Percentiles rank a stretch among this genome's conserved stretches.
phyloP scores from a whole-genome alignment of 2,113 vertebrate species.

The Raja brachyura region DNA sequence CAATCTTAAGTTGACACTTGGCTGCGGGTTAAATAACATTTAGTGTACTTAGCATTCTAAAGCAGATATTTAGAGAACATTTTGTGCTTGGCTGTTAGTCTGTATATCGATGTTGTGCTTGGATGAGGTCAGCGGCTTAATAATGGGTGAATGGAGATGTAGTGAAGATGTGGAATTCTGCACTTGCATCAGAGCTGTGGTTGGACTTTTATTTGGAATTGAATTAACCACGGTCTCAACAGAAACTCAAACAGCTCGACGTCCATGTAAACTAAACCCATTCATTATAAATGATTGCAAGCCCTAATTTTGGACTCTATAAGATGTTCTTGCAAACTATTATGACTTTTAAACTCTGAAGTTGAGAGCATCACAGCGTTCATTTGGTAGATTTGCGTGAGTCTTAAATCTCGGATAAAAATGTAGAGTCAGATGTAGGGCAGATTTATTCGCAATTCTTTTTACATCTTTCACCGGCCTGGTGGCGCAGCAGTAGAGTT shows the following conservation, averaged over 20 bases:
- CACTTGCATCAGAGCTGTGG: not conserved
- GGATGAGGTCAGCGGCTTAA: not conserved
- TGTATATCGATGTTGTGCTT: conserved; percentile 5
- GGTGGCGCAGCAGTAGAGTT: too few relatives aligned
- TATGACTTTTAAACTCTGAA: too few relatives aligned
- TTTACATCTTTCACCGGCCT: not conserved
- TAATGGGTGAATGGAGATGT: conserved; percentile 28
- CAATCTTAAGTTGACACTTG: not conserved
- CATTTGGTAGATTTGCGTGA: not conserved
- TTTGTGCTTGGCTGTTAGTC: conserved; percentile 11
- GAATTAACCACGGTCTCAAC: not conserved
- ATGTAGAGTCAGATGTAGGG: not conserved
- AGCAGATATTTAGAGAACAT: conserved; percentile 31
- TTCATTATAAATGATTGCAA: not conserved
- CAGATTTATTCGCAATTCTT: not conserved
- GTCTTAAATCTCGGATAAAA: not conserved
- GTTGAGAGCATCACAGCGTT: not conserved
- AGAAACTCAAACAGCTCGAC: not conserved
- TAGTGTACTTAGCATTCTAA: conserved; percentile 4
- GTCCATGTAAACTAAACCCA: not conserved
- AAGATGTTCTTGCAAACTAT: not conserved
- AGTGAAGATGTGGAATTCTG: not conserved
- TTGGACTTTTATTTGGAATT: conserved; percentile 30
- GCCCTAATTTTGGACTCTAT: not conserved
- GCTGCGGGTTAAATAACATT: not conserved